Percentiles rank a stretch among this genome's conserved stretches.
Conservation (phyloP, 2,888 invertebrate species). For the Meliscaeva auricollis region DNA sequence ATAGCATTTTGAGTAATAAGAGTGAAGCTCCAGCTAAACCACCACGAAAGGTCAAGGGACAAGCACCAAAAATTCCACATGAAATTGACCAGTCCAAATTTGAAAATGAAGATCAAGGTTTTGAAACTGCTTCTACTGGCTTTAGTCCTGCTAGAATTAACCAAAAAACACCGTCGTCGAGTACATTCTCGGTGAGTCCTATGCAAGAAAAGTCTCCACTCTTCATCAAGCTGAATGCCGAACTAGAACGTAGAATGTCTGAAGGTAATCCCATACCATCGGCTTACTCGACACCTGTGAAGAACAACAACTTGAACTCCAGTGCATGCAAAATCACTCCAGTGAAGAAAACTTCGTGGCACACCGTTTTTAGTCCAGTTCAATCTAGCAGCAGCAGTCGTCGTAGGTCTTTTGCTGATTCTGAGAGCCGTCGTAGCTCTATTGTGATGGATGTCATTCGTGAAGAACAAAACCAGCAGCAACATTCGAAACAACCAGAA, state of each 20-base stretch:
- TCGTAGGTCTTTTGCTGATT: slow-evolving; percentile 63
- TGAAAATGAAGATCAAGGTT: slow-evolving; percentile 80
- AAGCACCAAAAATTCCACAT: neutral
- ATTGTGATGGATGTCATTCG: slow-evolving; percentile 81
- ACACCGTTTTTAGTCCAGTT: slow-evolving; percentile 62
- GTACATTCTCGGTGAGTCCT: neutral
- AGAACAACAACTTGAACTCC: slow-evolving; percentile 51
- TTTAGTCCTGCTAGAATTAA: slow-evolving; percentile 78
- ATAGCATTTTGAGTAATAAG: slow-evolving; percentile 72
- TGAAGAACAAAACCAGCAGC: slow-evolving; percentile 78
- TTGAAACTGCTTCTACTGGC: slow-evolving; percentile 81
- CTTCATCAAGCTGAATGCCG: slow-evolving; percentile 54
- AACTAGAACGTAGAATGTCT: slow-evolving; percentile 39
- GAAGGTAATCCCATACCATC: slow-evolving; percentile 72
- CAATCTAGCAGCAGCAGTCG: slow-evolving; percentile 5
- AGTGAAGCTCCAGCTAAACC: slow-evolving; percentile 50
- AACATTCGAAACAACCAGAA: neutral
- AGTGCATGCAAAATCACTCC: slow-evolving; percentile 6
- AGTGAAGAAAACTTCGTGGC: slow-evolving; percentile 53
- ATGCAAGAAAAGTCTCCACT: slow-evolving; percentile 52
- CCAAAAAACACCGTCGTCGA: neutral
- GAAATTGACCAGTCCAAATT: slow-evolving; percentile 44
- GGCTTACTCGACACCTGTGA: slow-evolving; percentile 80
- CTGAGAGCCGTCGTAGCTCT: slow-evolving; percentile 80
- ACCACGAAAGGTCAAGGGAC: neutral